phyloP scores from a whole-genome alignment of 2,888 invertebrate species.

The Serripes groenlandicus region DNA sequence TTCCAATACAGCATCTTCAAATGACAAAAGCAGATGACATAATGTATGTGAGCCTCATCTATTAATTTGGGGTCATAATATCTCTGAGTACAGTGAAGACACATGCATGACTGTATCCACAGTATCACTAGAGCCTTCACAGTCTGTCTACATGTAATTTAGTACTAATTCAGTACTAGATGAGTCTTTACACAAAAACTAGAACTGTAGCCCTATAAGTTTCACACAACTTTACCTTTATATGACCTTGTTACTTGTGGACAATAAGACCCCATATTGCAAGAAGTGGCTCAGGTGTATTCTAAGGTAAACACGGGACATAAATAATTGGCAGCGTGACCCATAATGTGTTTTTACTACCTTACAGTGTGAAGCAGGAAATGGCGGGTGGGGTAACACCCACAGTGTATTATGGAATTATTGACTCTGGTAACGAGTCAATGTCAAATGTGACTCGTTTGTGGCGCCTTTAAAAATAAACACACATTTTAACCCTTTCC shows the following conservation, averaged over 20 bases:
- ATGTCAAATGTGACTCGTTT: conserved; percentile 60
- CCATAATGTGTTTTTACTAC: neutral
- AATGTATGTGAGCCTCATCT: too few relatives aligned
- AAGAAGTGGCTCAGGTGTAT: neutral
- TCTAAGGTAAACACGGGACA: neutral
- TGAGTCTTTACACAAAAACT: neutral
- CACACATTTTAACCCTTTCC: too few relatives aligned
- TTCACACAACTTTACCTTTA: neutral
- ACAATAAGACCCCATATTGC: neutral
- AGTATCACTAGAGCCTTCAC: too few relatives aligned
- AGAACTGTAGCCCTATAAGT: neutral
- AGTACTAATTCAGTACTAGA: neutral
- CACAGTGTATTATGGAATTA: conserved; percentile 37
- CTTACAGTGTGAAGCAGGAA: neutral
- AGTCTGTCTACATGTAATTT: too few relatives aligned
- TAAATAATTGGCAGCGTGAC: neutral
- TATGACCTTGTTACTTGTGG: neutral
- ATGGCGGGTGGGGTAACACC: neutral
- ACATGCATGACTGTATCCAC: too few relatives aligned
- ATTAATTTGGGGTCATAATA: too few relatives aligned
- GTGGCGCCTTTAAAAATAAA: conserved; percentile 47
- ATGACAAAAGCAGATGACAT: too few relatives aligned
- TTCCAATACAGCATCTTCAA: too few relatives aligned
- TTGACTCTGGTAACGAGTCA: conserved; percentile 53
- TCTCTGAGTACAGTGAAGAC: too few relatives aligned